Base-by-base conservation (phyloP, 2,113 vertebrate species). In the Trichomycterus rosablanca region DNA sequence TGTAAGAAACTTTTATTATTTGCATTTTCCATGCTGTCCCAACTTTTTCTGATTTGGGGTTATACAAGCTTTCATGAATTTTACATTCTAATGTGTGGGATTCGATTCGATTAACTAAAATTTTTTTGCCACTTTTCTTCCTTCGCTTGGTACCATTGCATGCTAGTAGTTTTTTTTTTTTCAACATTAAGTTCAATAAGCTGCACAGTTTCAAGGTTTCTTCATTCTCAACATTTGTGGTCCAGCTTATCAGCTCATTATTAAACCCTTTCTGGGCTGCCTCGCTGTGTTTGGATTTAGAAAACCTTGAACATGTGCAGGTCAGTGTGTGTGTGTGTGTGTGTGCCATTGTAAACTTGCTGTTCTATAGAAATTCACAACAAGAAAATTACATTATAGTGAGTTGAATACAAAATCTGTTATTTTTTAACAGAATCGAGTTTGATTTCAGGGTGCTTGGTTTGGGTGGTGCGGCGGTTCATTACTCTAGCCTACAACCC, bases 61-160 rank as follows among this genome's bases (percentile, higher is more conserved):
- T n/a, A n/a, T n/a, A n/a, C 34, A 40, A 61, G 52, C 48, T 49
- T 64, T 65, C 59, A 61, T 68, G 66, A 49, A 10, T 71, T 76
- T 39, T 22, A 56, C 45, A 70, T 74, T 75, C 60, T 68, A 75
- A 80, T 76, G 73, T 54, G 44, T 23, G 54, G 60, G 55, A 59
- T 70, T 68, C 19, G 28, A 45, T 30, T 60, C 20, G 57, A 52
- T 35, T 73, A 11, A 40, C 51, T 57, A 24, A 43, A 48, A 26
- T 16, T 40, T 55, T 39, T 44, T n/a, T n/a, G n/a, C 26, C 6
- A 12, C 34, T 12, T 11, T 15, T n/a, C 12, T 7, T n/a, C 42
- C 32, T 55, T 54, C 45, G 42, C 40, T 64, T 26, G 42, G 20
- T 34, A 23, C 26, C 28, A 16, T 52, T n/a, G n/a, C n/a, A 56